These are phyloP conservation scores for Mellilla xanthometata DNA, from an alignment of 2,888 invertebrate genomes.

Conservation along the genomic window DNA sequence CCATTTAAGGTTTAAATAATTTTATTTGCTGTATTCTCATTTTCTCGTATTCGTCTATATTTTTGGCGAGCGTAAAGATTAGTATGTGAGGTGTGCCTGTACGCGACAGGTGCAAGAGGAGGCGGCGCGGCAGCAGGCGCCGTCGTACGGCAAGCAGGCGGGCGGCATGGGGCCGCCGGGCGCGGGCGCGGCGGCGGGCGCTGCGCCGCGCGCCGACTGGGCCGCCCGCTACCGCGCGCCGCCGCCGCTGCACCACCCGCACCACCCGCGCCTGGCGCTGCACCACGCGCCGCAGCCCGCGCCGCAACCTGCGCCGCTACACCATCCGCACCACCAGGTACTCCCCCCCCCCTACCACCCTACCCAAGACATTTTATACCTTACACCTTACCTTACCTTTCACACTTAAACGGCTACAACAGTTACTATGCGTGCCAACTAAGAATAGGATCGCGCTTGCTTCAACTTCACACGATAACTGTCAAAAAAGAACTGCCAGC, in stretches of 20 bases:
- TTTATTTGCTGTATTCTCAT: too few relatives aligned
- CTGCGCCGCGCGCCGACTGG: conserved; percentile 77
- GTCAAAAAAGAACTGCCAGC: too few relatives aligned
- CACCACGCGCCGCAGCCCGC: conserved; percentile 35
- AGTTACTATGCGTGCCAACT: too few relatives aligned
- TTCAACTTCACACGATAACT: too few relatives aligned
- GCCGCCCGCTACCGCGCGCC: conserved; percentile 88
- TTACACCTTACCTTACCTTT: too few relatives aligned
- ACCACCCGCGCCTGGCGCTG: conserved; percentile 55
- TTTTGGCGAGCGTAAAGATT: too few relatives aligned
- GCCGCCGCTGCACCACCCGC: conserved; percentile 75
- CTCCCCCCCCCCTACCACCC: too few relatives aligned
- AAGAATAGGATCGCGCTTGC: too few relatives aligned
- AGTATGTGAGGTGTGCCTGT: background rate
- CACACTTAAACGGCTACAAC: too few relatives aligned
- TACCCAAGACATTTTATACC: background rate
- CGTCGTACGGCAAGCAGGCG: conserved; percentile 91
- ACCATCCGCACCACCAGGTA: too few relatives aligned
- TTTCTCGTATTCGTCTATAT: too few relatives aligned
- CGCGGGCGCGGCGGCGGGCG: conserved; percentile 49
- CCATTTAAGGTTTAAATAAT: too few relatives aligned
- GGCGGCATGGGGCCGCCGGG: conserved; percentile 70
- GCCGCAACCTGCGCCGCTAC: conserved; percentile 32
- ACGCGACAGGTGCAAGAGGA: conserved; percentile 90
- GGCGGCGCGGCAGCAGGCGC: conserved; percentile 93